phyloP scores from a whole-genome alignment of 2,888 invertebrate species.

The Cinara cedri region DNA sequence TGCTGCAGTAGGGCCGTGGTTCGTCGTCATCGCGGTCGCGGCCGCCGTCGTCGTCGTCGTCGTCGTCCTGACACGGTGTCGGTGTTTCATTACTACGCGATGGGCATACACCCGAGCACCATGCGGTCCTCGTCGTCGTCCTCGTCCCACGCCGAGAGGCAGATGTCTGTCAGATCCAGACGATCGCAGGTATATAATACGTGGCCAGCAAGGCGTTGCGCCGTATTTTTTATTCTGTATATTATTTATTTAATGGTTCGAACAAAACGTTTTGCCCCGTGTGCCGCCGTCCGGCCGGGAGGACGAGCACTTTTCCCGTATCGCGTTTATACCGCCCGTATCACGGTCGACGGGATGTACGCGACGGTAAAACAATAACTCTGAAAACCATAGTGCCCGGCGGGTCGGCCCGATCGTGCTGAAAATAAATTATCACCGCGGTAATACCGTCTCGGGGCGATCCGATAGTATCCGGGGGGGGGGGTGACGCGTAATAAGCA shows the following conservation, averaged over 20 bases:
- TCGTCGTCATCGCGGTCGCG: not conserved
- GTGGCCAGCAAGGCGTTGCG: not conserved
- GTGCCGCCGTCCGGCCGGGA: too few relatives aligned
- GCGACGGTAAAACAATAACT: too few relatives aligned
- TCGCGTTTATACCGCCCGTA: too few relatives aligned
- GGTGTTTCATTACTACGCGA: slow-evolving; percentile 50
- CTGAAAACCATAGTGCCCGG: too few relatives aligned
- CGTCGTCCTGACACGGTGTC: slow-evolving; percentile 42
- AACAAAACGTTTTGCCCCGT: not conserved
- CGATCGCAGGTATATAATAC: slow-evolving; percentile 44
- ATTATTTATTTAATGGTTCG: too few relatives aligned
- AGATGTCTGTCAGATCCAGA: slow-evolving; percentile 47
- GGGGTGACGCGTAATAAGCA: too few relatives aligned
- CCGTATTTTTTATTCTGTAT: not conserved
- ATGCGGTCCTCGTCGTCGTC: slow-evolving; percentile 49
- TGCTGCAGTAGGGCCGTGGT: not conserved
- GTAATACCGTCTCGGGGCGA: too few relatives aligned
- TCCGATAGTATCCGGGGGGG: too few relatives aligned
- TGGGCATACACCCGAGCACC: slow-evolving; percentile 51
- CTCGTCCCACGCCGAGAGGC: slow-evolving; percentile 43
- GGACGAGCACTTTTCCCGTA: too few relatives aligned
- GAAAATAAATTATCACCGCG: too few relatives aligned
- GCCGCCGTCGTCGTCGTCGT: not conserved
- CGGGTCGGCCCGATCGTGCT: too few relatives aligned
- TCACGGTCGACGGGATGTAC: too few relatives aligned